Conservation (phyloP, 92 coral and sea anemone genomes). For the Umimayanthus kanabou region DNA sequence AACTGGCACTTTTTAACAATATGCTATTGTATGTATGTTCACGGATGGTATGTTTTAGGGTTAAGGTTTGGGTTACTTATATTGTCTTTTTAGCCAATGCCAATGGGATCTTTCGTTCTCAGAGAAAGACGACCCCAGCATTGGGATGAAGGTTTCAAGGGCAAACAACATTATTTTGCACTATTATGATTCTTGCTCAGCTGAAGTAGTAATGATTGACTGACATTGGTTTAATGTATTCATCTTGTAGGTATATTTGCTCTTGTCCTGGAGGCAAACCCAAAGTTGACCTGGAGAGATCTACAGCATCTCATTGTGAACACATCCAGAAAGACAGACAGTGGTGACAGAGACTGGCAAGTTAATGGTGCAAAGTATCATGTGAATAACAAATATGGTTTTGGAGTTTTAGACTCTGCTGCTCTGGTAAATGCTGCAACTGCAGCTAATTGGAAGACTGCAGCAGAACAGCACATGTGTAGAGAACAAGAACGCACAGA, state of each 20-base stretch:
- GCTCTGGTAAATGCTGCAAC: slow-evolving; percentile 83
- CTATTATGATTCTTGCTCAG: too few species aligned
- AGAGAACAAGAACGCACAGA: slow-evolving; percentile 65
- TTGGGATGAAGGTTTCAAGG: too few species aligned
- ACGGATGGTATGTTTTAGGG: too few species aligned
- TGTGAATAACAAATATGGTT: slow-evolving; percentile 95
- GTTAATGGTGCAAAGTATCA: slow-evolving; percentile 83
- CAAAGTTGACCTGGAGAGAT: slow-evolving; percentile 92
- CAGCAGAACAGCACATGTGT: slow-evolving; percentile 86
- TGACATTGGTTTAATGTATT: slow-evolving; percentile 2
- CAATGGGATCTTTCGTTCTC: too few species aligned
- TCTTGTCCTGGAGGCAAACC: slow-evolving; percentile 93
- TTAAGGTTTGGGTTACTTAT: too few species aligned
- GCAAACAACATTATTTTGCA: too few species aligned
- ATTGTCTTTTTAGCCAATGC: too few species aligned
- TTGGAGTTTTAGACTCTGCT: slow-evolving; percentile 91
- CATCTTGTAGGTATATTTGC: slow-evolving; percentile 87
- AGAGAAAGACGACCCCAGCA: too few species aligned
- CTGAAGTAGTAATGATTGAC: slow-evolving; percentile 5
- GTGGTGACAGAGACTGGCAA: slow-evolving; percentile 76
- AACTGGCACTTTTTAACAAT: too few species aligned
- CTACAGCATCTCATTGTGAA: slow-evolving; percentile 91
- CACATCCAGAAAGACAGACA: slow-evolving; percentile 85
- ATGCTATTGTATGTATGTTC: too few species aligned
- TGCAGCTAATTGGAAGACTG: slow-evolving; percentile 76